Evolutionary conservation across 2,113 vertebrate species (phyloP).

Genomic region (Channa maculata): DNA sequence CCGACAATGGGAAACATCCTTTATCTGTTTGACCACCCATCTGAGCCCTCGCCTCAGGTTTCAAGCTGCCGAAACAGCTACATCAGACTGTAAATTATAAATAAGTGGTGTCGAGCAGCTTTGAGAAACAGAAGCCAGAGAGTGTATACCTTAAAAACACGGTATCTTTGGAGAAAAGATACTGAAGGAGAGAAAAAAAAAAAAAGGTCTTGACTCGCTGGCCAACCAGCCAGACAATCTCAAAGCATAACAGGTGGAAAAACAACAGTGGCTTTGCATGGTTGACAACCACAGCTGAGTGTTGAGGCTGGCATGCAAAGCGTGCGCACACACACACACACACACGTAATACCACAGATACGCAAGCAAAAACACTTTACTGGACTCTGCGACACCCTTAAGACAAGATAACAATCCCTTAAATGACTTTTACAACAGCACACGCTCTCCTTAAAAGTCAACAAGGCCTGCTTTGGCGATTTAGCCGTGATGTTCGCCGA

Average conservation of each 20-base stretch:
- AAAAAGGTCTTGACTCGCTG: conserved; percentile 6
- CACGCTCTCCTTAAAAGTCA: conserved; percentile 5
- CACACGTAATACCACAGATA: background rate
- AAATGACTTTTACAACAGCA: conserved; percentile 21
- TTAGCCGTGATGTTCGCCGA: conserved; percentile 28
- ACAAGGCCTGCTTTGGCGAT: background rate
- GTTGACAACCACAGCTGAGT: background rate
- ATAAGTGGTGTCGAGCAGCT: conserved; percentile 5
- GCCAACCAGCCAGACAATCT: conserved; percentile 4
- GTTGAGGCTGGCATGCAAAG: conserved; percentile 49
- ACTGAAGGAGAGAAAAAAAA: background rate
- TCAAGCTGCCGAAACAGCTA: conserved; percentile 28
- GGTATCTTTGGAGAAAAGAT: background rate
- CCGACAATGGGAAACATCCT: conserved; percentile 38
- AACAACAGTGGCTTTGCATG: conserved; percentile 54
- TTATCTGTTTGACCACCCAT: conserved; percentile 28
- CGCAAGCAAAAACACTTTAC: background rate
- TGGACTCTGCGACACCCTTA: background rate
- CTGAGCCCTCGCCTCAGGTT: conserved; percentile 24
- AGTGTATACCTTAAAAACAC: background rate
- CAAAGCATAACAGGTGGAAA: conserved; percentile 37
- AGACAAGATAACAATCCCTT: background rate
- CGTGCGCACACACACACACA: background rate
- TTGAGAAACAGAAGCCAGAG: background rate
- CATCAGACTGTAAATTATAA: conserved; percentile 7